Evolutionary conservation across 1,140 invertebrate species (phyloP), one percentile per base, ranked within the genome.

Genomic region (Drosophila pachea): DNA sequence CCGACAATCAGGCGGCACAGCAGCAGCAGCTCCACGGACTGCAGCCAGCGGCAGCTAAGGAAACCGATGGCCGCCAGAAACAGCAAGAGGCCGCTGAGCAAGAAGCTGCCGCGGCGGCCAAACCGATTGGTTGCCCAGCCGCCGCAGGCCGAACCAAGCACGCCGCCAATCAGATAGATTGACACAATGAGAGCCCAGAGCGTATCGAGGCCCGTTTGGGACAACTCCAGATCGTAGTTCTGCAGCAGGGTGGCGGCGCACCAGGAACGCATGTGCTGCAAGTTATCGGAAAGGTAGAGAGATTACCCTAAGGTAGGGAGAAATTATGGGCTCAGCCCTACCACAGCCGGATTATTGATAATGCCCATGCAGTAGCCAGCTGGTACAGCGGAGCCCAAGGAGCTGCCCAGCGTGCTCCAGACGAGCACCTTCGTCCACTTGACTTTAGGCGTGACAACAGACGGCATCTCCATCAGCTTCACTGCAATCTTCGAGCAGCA

Each of bases 361-460:
- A 97, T 95, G 43, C 96, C 96, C 68, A 97, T 96, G 76, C 96
- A 95, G 87, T 94, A 97, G 45, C 97, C 97, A 70, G 95, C 94
- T 49, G 96, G 95, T 55, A 97, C 89, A 7, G 95, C 95, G 11
- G 93, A 93, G 31, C 96, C 96, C 7, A 97, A 68, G 11, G 94
- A 95, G 47, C 94, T 94, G 29, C 74, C 79, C 49, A 72, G 16
- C 5, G 69, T 70, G n/a, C 74, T 78, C 67, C 81, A 77, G 3
- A 72, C 55, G n/a, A 86, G 54, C 29, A 75, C 22, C 1, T 43
- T 47, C 1, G 74, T 72, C 83, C 83, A 86, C 22, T 63, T 45
- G 31, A 52, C 11, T 9, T 8, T n/a, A n/a, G n/a, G n/a, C n/a
- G n/a, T n/a, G n/a, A n/a, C n/a, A n/a, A n/a, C n/a, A n/a, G n/a